Conservation (phyloP, 2,888 invertebrate species). For the Plebejus melissa region DNA sequence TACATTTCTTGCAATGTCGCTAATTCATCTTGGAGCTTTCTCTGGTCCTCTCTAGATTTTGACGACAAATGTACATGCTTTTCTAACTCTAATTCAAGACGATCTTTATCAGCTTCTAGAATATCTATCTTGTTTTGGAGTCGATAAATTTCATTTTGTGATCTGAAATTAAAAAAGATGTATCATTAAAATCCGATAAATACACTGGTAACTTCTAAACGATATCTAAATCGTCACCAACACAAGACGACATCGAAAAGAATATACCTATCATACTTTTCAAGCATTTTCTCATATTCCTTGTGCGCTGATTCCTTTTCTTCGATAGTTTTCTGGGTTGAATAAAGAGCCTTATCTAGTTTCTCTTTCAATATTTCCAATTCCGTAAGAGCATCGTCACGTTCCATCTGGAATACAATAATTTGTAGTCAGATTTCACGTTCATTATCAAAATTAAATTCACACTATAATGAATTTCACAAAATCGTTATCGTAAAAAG, state of each 20-base stretch:
- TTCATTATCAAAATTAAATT: not conserved
- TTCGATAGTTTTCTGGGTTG: conserved; percentile 90
- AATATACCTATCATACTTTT: conserved; percentile 91
- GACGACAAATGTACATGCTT: conserved; percentile 88
- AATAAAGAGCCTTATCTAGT: conserved; percentile 90
- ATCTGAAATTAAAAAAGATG: conserved; percentile 72
- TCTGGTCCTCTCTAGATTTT: conserved; percentile 90
- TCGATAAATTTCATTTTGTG: conserved; percentile 93
- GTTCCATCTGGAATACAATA: conserved; percentile 82
- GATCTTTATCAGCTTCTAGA: conserved; percentile 91
- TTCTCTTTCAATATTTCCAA: conserved; percentile 93
- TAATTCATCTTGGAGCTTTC: conserved; percentile 92
- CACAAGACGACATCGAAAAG: conserved; percentile 64
- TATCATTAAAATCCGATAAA: conserved; percentile 30
- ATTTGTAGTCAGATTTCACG: not conserved
- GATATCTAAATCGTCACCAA: conserved; percentile 51
- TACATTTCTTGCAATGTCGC: conserved; percentile 92
- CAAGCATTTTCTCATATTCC: conserved; percentile 94
- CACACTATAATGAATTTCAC: not conserved
- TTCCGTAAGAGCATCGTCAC: conserved; percentile 91
- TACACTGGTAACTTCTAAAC: conserved; percentile 37
- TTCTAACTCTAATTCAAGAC: conserved; percentile 90
- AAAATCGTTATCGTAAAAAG: not conserved
- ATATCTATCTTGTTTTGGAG: conserved; percentile 93
- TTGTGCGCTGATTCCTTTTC: conserved; percentile 93